Base-by-base conservation (phyloP, 2,797 vertebrate species). In the Sebastes taczanowskii region DNA sequence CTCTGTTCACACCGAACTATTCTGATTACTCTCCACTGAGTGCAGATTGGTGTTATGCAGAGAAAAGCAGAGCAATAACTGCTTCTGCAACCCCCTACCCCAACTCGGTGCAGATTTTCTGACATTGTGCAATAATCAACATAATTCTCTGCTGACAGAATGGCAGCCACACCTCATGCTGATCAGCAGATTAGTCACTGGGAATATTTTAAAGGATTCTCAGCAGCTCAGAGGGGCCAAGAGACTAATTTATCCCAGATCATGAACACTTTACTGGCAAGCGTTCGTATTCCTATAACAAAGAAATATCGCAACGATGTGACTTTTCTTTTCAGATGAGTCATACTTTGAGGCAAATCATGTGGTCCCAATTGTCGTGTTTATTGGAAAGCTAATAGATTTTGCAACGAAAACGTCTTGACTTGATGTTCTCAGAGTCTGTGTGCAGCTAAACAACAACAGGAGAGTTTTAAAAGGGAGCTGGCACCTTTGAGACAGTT, bases 51-150 rank as follows among this genome's bases (percentile, higher is more conserved):
- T 78, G 71, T 77, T 63, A 56, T 59, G 70, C 66, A 56, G 82
- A 60, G 42, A 27, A 56, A 58, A 74, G 83, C 66, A 70, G 80
- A 74, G 83, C 53, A 77, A 83, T 73, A 78, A 77, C 68, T 66
- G 62, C 55, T 65, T 74, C 70, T 76, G 76, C 59, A 86, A 60
- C 30, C 29, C 63, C 34, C 13, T 4, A 2, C 25, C 25, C 20
- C 32, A 69, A 71, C 80, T 78, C 20, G 1, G 58, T n/a, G 61
- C 83, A 75, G 67, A 76, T 83, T 78, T 78, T 85, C 83, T 80
- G 84, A 90, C 85, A 80, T 86, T 72, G 84, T 91, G 89, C 85
- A 90, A 91, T 86, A 90, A 92, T 89, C 89, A 88, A 84, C 92
- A 91, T 89, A 88, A 89, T 87, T 93, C 87, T 89, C 64, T 83